Conservation (phyloP, 2,888 invertebrate species). For the Ormia ochracea region DNA sequence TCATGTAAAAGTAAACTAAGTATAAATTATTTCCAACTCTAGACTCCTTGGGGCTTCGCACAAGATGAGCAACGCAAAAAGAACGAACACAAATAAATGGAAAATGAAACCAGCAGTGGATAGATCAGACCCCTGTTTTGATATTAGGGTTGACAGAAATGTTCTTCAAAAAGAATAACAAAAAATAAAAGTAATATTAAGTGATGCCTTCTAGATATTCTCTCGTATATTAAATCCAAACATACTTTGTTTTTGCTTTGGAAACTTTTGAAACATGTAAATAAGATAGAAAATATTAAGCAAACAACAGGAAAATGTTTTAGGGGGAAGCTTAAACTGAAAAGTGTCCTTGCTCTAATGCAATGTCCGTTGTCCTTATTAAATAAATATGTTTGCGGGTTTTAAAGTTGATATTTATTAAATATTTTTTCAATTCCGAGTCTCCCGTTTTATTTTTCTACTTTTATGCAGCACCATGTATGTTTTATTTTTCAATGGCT, state of each 20-base stretch:
- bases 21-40: conserved; percentile 51
- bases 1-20: conserved; percentile 66
- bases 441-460: not conserved
- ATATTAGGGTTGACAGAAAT: conserved; percentile 17
- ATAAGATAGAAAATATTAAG: conserved; percentile 41
- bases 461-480: not conserved
- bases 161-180: too few species aligned
- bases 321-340: not conserved
- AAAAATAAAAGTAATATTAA: conserved; percentile 10
- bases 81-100: not conserved
- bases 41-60: conserved; percentile 64
- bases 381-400: not conserved
- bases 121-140: not conserved
- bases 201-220: conserved; percentile 19
- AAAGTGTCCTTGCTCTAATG: not conserved
- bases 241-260: not conserved
- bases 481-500: conserved; percentile 13
- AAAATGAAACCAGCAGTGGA: not conserved
- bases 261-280: conserved; percentile 34
- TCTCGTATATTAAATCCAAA: conserved; percentile 15
- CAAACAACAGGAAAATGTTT: conserved; percentile 3
- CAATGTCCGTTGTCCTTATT: conserved; percentile 33
- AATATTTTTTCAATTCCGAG: too few species aligned
- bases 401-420: not conserved
- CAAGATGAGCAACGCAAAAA: conserved; percentile 2